Percentiles rank a stretch among this genome's conserved stretches.
Evolutionary conservation across 2,113 vertebrate species (phyloP).

Genomic region (Corynorhinus townsendii): DNA sequence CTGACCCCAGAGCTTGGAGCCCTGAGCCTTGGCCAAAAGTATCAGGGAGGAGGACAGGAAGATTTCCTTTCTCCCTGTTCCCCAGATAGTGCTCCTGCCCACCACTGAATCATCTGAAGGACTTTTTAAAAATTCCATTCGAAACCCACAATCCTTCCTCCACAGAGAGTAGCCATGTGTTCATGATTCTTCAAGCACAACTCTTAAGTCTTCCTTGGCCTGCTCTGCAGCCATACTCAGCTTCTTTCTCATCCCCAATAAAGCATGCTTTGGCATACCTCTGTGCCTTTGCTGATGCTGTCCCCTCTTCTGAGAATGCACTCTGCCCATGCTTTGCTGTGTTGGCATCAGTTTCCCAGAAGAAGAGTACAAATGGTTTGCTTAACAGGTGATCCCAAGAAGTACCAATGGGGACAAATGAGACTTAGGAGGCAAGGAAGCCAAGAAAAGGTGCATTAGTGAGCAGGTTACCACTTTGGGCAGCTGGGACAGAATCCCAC

Average conservation of each 20-base stretch:
- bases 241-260: not conserved
- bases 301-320: not conserved
- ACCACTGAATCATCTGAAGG: not conserved
- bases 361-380: not conserved
- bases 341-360: not conserved
- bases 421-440: not conserved
- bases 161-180: not conserved
- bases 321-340: not conserved
- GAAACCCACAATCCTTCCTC: not conserved
- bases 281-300: not conserved
- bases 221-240: not conserved
- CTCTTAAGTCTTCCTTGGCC: not conserved
- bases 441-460: not conserved
- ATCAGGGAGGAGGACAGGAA: not conserved
- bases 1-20: not conserved
- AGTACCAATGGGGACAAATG: not conserved
- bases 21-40: not conserved
- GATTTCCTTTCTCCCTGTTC: not conserved
- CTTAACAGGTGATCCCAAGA: not conserved
- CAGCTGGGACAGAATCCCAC: not conserved
- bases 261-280: not conserved
- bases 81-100: not conserved
- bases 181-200: not conserved
- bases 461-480: not conserved
- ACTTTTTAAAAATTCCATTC: not conserved